Evolutionary conservation across 1,140 invertebrate species (phyloP), one percentile per base, ranked within the genome.

Genomic region (Diorhabda sublineata): DNA sequence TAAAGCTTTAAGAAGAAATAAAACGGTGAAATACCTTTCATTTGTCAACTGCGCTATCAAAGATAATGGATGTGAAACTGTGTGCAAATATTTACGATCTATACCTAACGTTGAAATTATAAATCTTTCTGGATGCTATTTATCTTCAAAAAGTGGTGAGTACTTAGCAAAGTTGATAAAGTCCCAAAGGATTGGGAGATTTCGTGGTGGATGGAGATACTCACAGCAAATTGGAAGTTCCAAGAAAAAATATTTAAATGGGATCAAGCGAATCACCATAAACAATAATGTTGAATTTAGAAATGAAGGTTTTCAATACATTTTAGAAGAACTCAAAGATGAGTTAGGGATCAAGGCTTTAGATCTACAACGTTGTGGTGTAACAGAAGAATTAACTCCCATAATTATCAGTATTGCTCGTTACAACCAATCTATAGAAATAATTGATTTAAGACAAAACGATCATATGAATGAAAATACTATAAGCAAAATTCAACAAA

Each of bases 191-290:
- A 84, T 85, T 43, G 81, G 81, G 44, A 78, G 84, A 62, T 92
- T 92, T 75, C 90, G 89, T 76, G 91, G 93, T 74, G 89, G 89
- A 57, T 94, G 92, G 92, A 87, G 90, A 58, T 88, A 91, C 71
- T 91, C 90, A 42, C 77, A 93, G 45, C 83, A 91, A 2, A 92
- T 92, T 74, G 84, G 89, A 5, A 81, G 89, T 52, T 90, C 91
- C 0, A 85, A 92, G 71, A 77, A 91, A 43, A 89, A 91, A 58
- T 79, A 85, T 0, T 92, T 93, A 90, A 84, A 87, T 0, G 92
- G 92, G 0, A 80, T 94, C 2, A 84, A 90, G 42, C 83, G 92
- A 52, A 84, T 94, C 61, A 91, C 89, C 0, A 77, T 93, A 5
- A 93, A 92, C 75, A 85, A 85, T 47, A 94, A 94, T 79, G 83